Evolutionary conservation across 2,888 invertebrate species (phyloP).

Genomic region (Digitonthophagus gazella): DNA sequence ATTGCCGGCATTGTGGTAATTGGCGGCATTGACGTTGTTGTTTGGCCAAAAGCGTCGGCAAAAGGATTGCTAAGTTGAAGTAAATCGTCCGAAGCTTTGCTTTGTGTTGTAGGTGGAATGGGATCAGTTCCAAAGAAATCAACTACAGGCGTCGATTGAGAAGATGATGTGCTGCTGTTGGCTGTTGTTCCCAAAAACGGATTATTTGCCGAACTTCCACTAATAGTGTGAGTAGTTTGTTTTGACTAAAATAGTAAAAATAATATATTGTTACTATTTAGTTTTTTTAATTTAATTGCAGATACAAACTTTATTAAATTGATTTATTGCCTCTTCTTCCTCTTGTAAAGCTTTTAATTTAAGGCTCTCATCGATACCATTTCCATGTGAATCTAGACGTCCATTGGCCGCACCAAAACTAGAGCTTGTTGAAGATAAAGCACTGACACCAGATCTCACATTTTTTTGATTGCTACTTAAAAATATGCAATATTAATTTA

Average conservation of each 20-base stretch:
- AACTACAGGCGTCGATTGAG: slow-evolving; percentile 58
- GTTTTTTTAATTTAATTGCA: neutral
- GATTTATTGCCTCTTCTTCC: slow-evolving; percentile 94
- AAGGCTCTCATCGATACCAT: slow-evolving; percentile 82
- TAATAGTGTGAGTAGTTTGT: slow-evolving; percentile 38
- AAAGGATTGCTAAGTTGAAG: slow-evolving; percentile 90
- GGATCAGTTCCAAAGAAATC: slow-evolving; percentile 74
- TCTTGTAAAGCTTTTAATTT: slow-evolving; percentile 88
- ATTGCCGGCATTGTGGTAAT: neutral
- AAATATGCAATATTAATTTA: slow-evolving; percentile 24
- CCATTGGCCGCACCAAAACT: slow-evolving; percentile 72
- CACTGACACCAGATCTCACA: slow-evolving; percentile 85
- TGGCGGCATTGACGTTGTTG: neutral
- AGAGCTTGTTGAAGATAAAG: slow-evolving; percentile 82
- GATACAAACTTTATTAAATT: slow-evolving; percentile 74
- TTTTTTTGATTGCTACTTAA: slow-evolving; percentile 77
- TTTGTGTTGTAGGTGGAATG: slow-evolving; percentile 40
- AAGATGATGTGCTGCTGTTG: slow-evolving; percentile 38
- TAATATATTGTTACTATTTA: neutral
- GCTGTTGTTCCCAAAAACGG: slow-evolving; percentile 35
- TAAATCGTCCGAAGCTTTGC: slow-evolving; percentile 83
- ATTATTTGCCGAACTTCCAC: slow-evolving; percentile 36
- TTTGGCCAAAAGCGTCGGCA: slow-evolving; percentile 60
- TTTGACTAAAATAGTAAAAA: slow-evolving; percentile 61
- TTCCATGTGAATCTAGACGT: slow-evolving; percentile 54